phyloP scores from a whole-genome alignment of 2,113 vertebrate species.

The Scolopax mira region DNA sequence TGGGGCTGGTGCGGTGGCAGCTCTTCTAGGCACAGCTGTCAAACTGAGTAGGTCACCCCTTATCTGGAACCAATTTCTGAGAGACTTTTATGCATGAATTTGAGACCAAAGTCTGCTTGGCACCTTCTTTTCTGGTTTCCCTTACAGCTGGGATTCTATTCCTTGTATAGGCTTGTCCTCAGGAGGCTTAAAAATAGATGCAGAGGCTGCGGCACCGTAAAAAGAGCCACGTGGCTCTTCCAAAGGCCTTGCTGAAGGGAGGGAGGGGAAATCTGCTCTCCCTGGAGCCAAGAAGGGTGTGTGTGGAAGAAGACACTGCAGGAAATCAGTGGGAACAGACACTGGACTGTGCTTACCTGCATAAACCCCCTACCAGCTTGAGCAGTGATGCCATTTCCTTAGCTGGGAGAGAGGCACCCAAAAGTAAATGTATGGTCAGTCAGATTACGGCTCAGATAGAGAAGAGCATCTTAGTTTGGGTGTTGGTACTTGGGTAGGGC shows the following conservation, averaged over 20 bases:
- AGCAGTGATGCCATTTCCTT: rapidly evolving
- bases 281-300: background rate
- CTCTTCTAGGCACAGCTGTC: background rate
- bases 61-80: conserved; percentile 22
- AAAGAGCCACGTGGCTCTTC: background rate
- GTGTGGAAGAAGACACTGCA: background rate
- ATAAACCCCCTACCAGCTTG: background rate
- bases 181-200: conserved; percentile 18
- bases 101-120: conserved; percentile 18
- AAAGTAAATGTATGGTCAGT: background rate
- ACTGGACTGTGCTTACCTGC: background rate
- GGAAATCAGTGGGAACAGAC: background rate
- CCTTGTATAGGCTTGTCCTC: background rate
- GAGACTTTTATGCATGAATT: background rate
- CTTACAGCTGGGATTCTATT: background rate
- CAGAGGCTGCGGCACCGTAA: background rate
- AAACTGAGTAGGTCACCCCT: background rate
- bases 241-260: background rate
- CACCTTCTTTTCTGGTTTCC: conserved; percentile 6
- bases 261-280: background rate
- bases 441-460: background rate
- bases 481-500: rapidly evolving
- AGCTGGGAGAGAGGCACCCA: background rate
- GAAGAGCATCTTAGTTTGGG: background rate
- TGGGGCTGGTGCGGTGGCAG: background rate